Conservation (phyloP, 30 jellyfish, hydroid and myxozoan genomes). For the Pelagia noctiluca region DNA sequence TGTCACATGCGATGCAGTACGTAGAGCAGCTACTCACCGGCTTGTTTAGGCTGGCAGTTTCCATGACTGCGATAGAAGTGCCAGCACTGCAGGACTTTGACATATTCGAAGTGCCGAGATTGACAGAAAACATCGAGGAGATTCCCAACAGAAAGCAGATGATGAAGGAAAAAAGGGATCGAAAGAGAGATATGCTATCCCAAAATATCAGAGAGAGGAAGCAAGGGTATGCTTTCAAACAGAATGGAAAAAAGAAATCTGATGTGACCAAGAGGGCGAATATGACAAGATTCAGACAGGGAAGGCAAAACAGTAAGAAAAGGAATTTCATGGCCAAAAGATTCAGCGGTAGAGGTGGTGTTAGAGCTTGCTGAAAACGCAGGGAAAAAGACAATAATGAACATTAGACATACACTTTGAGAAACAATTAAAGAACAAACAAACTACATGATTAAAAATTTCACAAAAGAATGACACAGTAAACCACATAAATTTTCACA, state of each 20-base stretch:
- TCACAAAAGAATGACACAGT: too few species aligned
- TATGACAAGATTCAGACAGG: not conserved
- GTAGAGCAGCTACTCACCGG: constrained; percentile 35
- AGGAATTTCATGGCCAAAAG: constrained; percentile 67
- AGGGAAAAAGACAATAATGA: not conserved
- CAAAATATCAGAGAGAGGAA: not conserved
- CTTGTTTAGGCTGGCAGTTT: constrained; percentile 27
- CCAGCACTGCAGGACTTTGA: not conserved
- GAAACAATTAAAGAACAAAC: not conserved
- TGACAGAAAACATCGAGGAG: not conserved
- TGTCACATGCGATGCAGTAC: constrained; percentile 29
- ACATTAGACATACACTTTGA: not conserved
- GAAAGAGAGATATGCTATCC: not conserved
- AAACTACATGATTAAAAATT: not conserved
- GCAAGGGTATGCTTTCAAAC: not conserved
- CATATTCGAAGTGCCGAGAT: not conserved
- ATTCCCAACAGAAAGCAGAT: not conserved
- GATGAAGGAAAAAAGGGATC: not conserved
- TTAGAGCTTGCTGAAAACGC: constrained; percentile 38
- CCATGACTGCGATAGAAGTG: constrained; percentile 27
- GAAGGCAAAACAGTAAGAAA: constrained; percentile 26
- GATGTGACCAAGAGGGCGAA: not conserved
- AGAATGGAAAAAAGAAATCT: not conserved
- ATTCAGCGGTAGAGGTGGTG: constrained; percentile 70
- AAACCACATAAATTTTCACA: too few species aligned